Percentiles rank a stretch among this genome's conserved stretches.
Evolutionary conservation across 2,113 vertebrate species (phyloP).

Genomic region (Fregetta grallaria): DNA sequence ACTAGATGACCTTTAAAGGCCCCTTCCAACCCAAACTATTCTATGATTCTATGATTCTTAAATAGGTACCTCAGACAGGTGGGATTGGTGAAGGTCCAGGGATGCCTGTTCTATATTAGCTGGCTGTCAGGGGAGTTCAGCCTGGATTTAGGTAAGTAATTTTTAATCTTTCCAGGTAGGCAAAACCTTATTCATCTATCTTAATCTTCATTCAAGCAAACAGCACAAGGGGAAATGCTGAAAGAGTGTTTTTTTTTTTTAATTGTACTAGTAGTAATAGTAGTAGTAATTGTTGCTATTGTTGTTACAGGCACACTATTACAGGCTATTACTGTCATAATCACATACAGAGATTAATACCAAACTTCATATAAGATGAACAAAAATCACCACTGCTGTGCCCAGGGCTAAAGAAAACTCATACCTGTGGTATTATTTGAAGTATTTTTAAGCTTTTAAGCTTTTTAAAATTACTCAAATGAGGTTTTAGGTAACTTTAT

Average conservation of each 20-base stretch:
- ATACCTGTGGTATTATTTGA: background rate
- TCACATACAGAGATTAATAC: background rate
- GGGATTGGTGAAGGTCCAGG: background rate
- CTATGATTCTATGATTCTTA: background rate
- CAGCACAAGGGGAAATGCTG: background rate
- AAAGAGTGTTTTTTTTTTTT: rapidly evolving
- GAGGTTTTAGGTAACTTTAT: background rate
- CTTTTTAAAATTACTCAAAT: background rate
- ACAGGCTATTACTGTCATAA: background rate
- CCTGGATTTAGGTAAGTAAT: background rate
- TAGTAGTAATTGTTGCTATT: background rate
- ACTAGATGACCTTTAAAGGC: too few relatives aligned
- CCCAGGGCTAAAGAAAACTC: background rate
- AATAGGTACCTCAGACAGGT: background rate
- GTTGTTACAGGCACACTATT: background rate
- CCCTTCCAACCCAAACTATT: too few relatives aligned
- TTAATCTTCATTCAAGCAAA: background rate
- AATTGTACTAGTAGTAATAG: background rate
- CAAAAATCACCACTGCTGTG: background rate
- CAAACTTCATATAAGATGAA: background rate
- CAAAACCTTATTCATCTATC: background rate
- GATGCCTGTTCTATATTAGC: background rate
- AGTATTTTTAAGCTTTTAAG: too few relatives aligned
- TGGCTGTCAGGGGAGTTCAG: background rate
- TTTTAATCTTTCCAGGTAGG: background rate